Conservation (phyloP, 2,113 vertebrate genomes). For the Myotis lucifugus region DNA sequence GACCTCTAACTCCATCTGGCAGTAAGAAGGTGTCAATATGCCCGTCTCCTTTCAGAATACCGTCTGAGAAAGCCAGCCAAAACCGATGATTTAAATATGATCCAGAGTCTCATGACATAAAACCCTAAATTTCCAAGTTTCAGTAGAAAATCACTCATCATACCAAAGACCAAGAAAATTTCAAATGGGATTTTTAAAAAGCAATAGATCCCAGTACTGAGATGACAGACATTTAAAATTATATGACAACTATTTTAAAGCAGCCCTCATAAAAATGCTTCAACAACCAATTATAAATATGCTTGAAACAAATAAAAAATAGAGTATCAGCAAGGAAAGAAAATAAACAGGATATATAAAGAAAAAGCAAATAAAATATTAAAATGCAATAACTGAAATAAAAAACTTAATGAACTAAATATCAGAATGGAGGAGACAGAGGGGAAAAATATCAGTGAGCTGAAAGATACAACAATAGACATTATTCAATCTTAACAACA, state of each 20-base stretch:
- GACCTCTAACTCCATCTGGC: background rate
- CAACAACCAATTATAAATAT: background rate
- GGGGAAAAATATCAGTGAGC: background rate
- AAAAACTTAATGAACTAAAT: background rate
- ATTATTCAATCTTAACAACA: background rate
- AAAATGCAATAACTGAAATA: background rate
- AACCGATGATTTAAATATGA: background rate
- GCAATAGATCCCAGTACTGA: background rate
- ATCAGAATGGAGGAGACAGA: background rate
- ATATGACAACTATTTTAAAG: constrained; percentile 24
- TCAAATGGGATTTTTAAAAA: background rate
- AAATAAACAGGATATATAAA: background rate
- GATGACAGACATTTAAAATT: background rate
- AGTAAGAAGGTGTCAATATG: background rate
- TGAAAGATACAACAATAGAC: background rate
- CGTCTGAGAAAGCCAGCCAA: background rate
- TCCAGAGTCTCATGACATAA: background rate
- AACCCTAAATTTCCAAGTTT: background rate
- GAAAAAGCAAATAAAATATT: background rate
- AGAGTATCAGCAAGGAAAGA: background rate
- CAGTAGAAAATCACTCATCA: background rate
- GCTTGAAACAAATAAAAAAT: background rate
- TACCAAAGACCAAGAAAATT: background rate
- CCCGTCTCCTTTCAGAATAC: background rate
- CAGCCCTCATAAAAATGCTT: background rate